Evolutionary conservation across 2,797 vertebrate species (phyloP).

Genomic region (Sebastes miniatus): DNA sequence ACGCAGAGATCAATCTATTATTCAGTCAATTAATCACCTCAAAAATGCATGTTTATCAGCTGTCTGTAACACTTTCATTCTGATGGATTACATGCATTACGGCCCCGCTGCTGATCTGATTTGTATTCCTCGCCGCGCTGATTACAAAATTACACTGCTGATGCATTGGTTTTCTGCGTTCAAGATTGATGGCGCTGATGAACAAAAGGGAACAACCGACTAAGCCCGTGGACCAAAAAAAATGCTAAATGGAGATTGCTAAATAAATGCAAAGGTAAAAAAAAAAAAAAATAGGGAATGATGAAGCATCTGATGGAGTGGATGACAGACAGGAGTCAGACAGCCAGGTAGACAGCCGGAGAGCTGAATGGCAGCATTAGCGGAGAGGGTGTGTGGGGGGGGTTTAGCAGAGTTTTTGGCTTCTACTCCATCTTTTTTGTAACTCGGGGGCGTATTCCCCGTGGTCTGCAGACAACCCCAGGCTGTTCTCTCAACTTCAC

Average conservation of each 20-base stretch:
- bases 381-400: neutral
- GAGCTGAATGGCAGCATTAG: constrained; percentile 41
- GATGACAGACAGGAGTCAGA: constrained; percentile 57
- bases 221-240: constrained; percentile 17
- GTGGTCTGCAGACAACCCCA: constrained; percentile 76
- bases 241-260: constrained; percentile 12
- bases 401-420: constrained; percentile 51
- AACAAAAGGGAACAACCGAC: constrained; percentile 56
- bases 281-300: neutral
- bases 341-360: constrained; percentile 27
- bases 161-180: constrained; percentile 74
- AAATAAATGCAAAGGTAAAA: constrained; percentile 42
- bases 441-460: constrained; percentile 76
- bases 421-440: constrained; percentile 52
- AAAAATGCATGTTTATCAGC: constrained; percentile 79
- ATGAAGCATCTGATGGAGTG: constrained; percentile 37
- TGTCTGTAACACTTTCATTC: constrained; percentile 71
- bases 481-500: constrained; percentile 80
- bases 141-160: constrained; percentile 82
- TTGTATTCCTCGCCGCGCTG: constrained; percentile 77
- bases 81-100: constrained; percentile 82
- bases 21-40: constrained; percentile 77
- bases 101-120: constrained; percentile 74
- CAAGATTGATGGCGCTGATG: constrained; percentile 76
- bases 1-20: constrained; percentile 67